A percentile compares a stretch with the other conserved stretches of the same genome.
Conservation (phyloP, 2,113 vertebrate genomes). For the Pluvianellus socialis region DNA sequence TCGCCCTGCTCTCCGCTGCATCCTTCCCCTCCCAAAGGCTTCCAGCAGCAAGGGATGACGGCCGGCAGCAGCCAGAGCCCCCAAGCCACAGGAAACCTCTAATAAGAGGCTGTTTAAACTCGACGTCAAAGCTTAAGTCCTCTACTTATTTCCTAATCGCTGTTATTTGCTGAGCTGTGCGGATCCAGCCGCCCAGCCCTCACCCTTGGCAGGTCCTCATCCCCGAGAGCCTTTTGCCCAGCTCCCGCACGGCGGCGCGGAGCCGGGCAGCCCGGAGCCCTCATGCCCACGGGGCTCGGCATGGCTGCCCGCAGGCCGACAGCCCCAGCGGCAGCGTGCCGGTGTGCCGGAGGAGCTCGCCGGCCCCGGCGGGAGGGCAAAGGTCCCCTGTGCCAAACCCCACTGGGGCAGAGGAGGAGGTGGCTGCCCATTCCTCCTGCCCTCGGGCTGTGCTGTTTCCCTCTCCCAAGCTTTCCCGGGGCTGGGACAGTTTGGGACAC, state of each 20-base stretch:
- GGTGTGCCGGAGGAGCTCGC: background rate
- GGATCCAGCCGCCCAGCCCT: background rate
- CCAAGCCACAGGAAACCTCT: conserved; percentile 60
- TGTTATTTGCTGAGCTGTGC: conserved; percentile 46
- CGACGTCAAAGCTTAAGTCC: conserved; percentile 17
- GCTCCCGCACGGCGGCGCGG: background rate
- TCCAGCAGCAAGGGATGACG: background rate
- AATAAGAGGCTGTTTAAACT: conserved; percentile 51
- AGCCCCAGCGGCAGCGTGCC: accelerated
- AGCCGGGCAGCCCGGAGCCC: background rate
- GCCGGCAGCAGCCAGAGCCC: background rate
- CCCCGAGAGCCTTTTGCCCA: background rate
- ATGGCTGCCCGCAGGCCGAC: accelerated
- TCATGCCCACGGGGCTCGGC: accelerated
- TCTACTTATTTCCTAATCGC: conserved; percentile 39
- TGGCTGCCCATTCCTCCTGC: background rate
- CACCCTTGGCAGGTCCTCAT: background rate
- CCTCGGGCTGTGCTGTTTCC: background rate
- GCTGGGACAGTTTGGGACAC: background rate
- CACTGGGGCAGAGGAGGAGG: background rate
- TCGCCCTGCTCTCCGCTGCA: background rate
- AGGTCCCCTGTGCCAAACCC: accelerated
- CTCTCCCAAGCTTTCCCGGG: background rate
- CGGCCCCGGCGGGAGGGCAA: background rate
- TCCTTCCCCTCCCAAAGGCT: background rate